phyloP scores from a whole-genome alignment of 2,113 vertebrate species.

The Ancistrus triradiatus region DNA sequence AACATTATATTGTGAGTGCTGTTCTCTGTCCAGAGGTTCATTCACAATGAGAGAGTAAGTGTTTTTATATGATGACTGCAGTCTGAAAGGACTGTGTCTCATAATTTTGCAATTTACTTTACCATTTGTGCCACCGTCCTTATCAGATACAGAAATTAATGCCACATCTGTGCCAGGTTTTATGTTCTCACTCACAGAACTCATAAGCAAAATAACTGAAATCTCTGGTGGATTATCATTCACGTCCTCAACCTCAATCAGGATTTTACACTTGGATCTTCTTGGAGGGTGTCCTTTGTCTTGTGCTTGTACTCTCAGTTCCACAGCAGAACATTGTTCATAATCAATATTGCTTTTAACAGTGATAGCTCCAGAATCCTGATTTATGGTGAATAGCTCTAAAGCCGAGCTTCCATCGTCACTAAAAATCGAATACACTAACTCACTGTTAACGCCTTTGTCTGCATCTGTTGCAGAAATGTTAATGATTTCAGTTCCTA shows the following conservation, averaged over 20 bases:
- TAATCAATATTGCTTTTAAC: slow-evolving; percentile 56
- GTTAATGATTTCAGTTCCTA: slow-evolving; percentile 46
- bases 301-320: slow-evolving; percentile 56
- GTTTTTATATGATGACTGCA: slow-evolving; percentile 41
- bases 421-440: too few relatives aligned
- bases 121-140: slow-evolving; percentile 62
- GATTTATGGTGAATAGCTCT: slow-evolving; percentile 32
- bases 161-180: slow-evolving; percentile 63
- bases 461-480: slow-evolving; percentile 57
- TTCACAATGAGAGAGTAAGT: slow-evolving; percentile 42
- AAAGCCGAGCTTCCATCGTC: slow-evolving; percentile 20
- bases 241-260: slow-evolving; percentile 57
- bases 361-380: slow-evolving; percentile 21
- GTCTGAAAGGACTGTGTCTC: slow-evolving; percentile 34
- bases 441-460: slow-evolving; percentile 60
- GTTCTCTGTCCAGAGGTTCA: slow-evolving; percentile 57
- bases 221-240: slow-evolving; percentile 72
- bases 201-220: slow-evolving; percentile 58
- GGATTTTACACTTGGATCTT: slow-evolving; percentile 55
- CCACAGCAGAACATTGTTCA: slow-evolving; percentile 55
- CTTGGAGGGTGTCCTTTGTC: slow-evolving; percentile 49
- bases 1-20: slow-evolving; percentile 36
- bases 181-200: slow-evolving; percentile 62
- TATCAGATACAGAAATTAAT: slow-evolving; percentile 64
- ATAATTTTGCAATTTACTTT: slow-evolving; percentile 47